Conservation (phyloP, 2,113 vertebrate species). For the Erinaceus europaeus region DNA sequence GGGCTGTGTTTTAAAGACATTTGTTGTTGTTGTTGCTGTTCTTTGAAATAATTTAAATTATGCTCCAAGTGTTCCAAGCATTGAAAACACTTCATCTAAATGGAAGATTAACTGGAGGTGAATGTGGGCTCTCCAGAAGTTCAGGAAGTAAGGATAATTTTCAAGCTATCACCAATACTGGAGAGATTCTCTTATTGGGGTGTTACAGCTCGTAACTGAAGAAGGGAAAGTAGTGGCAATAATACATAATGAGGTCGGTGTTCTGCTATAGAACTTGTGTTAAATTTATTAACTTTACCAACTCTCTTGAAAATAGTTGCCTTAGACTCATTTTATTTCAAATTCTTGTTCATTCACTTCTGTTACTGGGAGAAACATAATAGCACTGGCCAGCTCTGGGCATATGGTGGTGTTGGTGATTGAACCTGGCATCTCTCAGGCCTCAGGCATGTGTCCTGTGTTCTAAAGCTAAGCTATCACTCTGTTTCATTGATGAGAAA, state of each 20-base stretch:
- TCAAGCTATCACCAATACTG: background rate
- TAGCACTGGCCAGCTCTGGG: no score
- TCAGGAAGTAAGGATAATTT: background rate
- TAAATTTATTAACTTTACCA: conserved; percentile 22
- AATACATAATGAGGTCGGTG: background rate
- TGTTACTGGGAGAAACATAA: no score
- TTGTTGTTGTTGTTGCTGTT: no score
- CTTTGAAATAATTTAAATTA: background rate
- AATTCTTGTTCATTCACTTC: no score
- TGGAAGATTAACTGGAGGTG: background rate
- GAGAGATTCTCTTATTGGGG: background rate
- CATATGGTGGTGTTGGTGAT: no score
- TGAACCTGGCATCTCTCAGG: no score
- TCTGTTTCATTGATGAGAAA: background rate
- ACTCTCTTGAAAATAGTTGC: background rate
- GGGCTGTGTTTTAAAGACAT: background rate
- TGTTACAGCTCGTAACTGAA: background rate
- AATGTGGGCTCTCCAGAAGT: background rate
- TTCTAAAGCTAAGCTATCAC: no score
- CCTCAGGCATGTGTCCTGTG: no score
- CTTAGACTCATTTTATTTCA: no score
- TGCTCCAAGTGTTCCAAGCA: background rate
- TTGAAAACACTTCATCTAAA: background rate
- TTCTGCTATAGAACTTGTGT: background rate
- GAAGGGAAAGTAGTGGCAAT: background rate